Evolutionary conservation across 2,888 invertebrate genomes (phyloP).

Genomic region (Oscheius sp.): DNA sequence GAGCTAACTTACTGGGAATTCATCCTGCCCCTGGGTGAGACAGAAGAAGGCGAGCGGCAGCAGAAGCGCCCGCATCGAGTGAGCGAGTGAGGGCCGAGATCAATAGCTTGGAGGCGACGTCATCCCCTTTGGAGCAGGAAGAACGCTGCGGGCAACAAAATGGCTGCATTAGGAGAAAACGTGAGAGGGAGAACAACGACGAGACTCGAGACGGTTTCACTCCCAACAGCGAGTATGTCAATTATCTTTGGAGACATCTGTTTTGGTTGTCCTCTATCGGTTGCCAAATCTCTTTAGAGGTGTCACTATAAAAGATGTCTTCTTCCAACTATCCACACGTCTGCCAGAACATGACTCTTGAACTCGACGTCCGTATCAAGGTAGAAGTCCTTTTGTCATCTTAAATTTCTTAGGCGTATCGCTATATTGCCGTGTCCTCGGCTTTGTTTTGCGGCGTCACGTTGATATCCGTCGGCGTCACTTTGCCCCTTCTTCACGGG

Average conservation of each 20-base stretch:
- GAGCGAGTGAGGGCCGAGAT: constrained; percentile 6
- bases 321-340: no score
- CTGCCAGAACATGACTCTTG: not conserved
- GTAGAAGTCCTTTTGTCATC: not conserved
- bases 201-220: no score
- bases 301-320: no score
- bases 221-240: no score
- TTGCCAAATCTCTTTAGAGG: no score
- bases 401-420: constrained; percentile 14
- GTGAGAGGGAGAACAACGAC: no score
- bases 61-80: constrained; percentile 19
- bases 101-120: not conserved
- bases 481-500: constrained; percentile 15
- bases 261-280: no score
- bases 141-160: no score
- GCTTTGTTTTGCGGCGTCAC: constrained; percentile 29
- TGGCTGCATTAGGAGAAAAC: no score
- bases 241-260: no score
- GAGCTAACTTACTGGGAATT: constrained; percentile 13
- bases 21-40: constrained; percentile 17
- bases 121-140: no score
- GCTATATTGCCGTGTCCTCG: constrained; percentile 14
- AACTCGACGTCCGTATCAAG: not conserved
- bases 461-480: constrained; percentile 28
- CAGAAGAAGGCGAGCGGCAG: constrained; percentile 30